Evolutionary conservation across 2,797 vertebrate genomes (phyloP), one percentile per base, ranked within the genome.

Genomic region (Amblyopsis hoosieri): DNA sequence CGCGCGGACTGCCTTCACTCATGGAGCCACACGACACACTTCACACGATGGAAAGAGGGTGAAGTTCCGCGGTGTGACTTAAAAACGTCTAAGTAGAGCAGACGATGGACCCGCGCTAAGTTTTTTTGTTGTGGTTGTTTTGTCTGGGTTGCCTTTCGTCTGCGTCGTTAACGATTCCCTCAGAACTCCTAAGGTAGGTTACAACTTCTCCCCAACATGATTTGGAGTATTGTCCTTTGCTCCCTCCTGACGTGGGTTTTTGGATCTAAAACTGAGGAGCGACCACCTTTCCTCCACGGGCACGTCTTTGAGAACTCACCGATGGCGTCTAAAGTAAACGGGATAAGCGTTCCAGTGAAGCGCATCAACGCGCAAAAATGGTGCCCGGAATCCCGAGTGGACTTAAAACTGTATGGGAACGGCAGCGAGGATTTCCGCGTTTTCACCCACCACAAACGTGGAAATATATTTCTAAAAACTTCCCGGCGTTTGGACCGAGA

Each of bases 301-400:
- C 93, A 95, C 60, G 88, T 96, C 62, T 91, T 90, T 70, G 95
- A 96, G 85, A 96, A 96, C 92, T 92, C 93, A 1, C 93, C 93
- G 12, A 29, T 84, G 61, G 94, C 92, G 61, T 94, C 94, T 0
- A 94, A 89, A 83, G 94, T 95, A 29, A 91, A 88, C 68, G 94
- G 94, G 70, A 85, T 96, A 49, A 94, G 85, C 84, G 89, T 96
- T 58, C 93, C 94, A 23, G 77, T 85, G 82, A 92, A 85, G 85
- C 92, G 95, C 69, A 86, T 95, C 74, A 82, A 92, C 79, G 89
- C 89, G 80, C 93, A 91, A 80, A 92, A 90, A 78, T 92, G 94
- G 93, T 95, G 95, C 82, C 88, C 91, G 6, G 69, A 73, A 54
- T 85, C 91, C 59, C 91, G 91, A 12, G 87, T 89, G 90, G 92